Evolutionary conservation across 1,140 invertebrate genomes (phyloP), one percentile per base, ranked within the genome.

Genomic region (Sitodiplosis mosellana): DNA sequence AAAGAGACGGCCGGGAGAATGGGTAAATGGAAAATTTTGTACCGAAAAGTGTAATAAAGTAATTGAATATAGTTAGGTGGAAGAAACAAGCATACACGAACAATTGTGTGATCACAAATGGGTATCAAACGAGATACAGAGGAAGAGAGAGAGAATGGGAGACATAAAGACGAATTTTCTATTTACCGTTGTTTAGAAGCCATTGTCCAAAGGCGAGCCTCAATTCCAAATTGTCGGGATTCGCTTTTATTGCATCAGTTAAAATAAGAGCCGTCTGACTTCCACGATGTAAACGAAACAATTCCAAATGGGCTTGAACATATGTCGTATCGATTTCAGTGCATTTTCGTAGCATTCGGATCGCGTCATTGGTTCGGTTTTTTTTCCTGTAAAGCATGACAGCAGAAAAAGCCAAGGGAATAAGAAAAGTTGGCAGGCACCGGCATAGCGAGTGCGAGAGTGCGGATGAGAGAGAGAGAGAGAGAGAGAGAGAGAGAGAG

Each of bases 301-400:
- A 60, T 47, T 81, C 74, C 49, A 81, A 54, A 56, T 81, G 77
- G 0, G 80, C 80, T 36, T 77, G 75, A 0, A 75, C 74, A 54
- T 81, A 83, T 27, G 69, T 65, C 0, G 75, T 72, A 57, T 81
- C 78, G 33, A 81, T 58, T 0, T 59, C 58, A 12, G 81, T 71
- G 55, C 80, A 83, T 37, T 73, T 70, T 53, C 76, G 74, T 22
- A 83, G 53, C 78, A 82, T 80, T 46, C 64, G 64, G 44, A 78
- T 66, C 0, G 79, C 77, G 51, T 81, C 77, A 15, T 65, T 56
- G 7, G 74, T 74, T 45, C 74, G 66, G 50, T 81, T 81, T 34
- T 73, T 73, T 62, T 75, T 78, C 50, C 79, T 83, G 59, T 1
- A 69, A 68, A 5, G 15, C 12, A 38, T 38, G 12, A 38, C 12